Conservation (phyloP, 1,140 invertebrate species). For the Campodea augens region DNA sequence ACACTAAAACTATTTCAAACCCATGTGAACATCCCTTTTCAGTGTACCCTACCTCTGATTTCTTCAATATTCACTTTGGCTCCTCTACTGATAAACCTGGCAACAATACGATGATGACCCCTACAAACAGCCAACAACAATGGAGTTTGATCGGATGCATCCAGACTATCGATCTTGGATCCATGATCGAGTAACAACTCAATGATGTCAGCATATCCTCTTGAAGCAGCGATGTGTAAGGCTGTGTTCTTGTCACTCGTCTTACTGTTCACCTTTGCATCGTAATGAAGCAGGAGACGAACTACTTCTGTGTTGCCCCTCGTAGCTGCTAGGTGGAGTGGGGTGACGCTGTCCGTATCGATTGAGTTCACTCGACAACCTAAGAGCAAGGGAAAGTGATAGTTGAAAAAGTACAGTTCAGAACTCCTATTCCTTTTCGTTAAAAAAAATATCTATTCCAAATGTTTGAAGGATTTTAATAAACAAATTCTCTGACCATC, state of each 20-base stretch:
- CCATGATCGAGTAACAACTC: conserved; percentile 33
- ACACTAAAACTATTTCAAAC: too few species aligned
- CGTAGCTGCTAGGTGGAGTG: conserved; percentile 25
- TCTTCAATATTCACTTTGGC: conserved; percentile 38
- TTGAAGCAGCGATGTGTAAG: conserved; percentile 28
- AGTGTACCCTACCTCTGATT: conserved; percentile 23
- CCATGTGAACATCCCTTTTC: too few species aligned
- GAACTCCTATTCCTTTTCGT: too few species aligned
- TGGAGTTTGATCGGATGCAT: conserved; percentile 33
- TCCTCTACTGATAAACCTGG: conserved; percentile 27
- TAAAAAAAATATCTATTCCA: too few species aligned
- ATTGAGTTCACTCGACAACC: conserved; percentile 16
- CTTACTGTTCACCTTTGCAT: conserved; percentile 19
- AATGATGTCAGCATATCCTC: conserved; percentile 31
- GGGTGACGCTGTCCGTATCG: conserved; percentile 23
- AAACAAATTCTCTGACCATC: too few species aligned
- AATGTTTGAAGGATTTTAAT: too few species aligned
- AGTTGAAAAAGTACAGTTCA: too few species aligned
- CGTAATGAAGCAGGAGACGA: conserved; percentile 16
- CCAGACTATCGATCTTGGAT: conserved; percentile 32
- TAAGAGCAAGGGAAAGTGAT: conserved; percentile 6
- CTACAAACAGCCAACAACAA: conserved; percentile 31
- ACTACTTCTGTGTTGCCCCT: conserved; percentile 21
- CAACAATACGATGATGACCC: conserved; percentile 25
- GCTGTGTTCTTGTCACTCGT: conserved; percentile 23